Conservation (phyloP, 1,140 invertebrate species). For the Macrobrachium nipponense region DNA sequence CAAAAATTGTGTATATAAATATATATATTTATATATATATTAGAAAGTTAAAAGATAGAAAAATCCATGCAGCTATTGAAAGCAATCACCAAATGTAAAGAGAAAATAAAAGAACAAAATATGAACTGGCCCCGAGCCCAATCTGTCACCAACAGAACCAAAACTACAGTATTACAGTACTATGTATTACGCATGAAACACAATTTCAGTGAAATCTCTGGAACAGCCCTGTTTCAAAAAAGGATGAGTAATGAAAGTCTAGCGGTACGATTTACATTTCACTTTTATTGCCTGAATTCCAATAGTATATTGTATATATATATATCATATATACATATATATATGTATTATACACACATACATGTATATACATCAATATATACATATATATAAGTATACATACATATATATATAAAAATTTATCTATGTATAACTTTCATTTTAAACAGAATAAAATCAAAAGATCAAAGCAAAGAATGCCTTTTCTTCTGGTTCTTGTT, state of each 20-base stretch:
- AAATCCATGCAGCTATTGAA: constrained; percentile 39
- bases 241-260: constrained; percentile 51
- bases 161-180: constrained; percentile 1
- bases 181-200: not conserved
- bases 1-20: constrained; percentile 18
- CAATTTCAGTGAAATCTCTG: constrained; percentile 41
- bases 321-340: not conserved
- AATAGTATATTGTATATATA: constrained; percentile 32
- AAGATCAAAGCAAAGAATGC: too few species aligned
- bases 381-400: constrained; percentile 14
- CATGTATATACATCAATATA: constrained; percentile 31
- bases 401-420: constrained; percentile 18
- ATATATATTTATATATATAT: constrained; percentile 5
- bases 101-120: not conserved
- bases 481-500: too few species aligned
- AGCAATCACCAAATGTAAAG: constrained; percentile 20
- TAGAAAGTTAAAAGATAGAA: constrained; percentile 19
- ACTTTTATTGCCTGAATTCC: constrained; percentile 51
- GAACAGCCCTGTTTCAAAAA: constrained; percentile 46
- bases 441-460: too few species aligned
- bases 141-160: not conserved
- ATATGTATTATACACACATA: not conserved
- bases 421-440: constrained; percentile 6
- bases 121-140: constrained; percentile 11
- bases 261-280: constrained; percentile 22